These are phyloP conservation scores for Malurus leucopterus DNA, from an alignment of 2,797 vertebrate genomes.

Conservation along the genomic window DNA sequence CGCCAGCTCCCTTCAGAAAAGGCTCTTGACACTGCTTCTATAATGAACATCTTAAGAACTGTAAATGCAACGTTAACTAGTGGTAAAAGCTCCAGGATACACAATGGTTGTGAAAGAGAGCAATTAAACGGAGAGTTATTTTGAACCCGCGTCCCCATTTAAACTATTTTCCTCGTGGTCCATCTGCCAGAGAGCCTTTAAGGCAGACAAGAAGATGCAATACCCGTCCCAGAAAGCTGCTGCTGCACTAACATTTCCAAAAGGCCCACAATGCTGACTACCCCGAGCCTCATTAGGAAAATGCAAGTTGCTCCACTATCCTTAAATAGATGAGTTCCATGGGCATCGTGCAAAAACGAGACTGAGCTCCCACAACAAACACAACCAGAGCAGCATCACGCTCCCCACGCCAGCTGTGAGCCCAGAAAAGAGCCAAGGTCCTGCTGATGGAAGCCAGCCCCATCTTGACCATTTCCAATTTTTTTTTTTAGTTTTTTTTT, in stretches of 20 bases:
- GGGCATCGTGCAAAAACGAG: neutral
- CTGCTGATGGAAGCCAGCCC: neutral
- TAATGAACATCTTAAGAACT: slow-evolving; percentile 40
- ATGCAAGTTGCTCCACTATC: neutral
- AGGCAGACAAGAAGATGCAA: slow-evolving; percentile 2
- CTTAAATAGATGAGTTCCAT: neutral
- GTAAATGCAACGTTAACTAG: slow-evolving; percentile 28
- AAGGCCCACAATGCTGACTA: neutral
- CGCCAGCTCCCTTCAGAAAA: slow-evolving; percentile 26
- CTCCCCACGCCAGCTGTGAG: neutral
- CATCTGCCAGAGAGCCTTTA: slow-evolving; percentile 47
- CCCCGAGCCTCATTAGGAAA: slow-evolving; percentile 4
- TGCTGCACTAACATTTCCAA: neutral
- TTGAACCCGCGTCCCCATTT: slow-evolving; percentile 13
- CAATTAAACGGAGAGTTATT: slow-evolving; percentile 27
- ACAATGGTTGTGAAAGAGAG: slow-evolving; percentile 11
- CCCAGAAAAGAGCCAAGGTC: neutral
- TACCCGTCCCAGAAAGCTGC: neutral
- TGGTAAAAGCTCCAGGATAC: slow-evolving; percentile 28
- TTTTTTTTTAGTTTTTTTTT: neutral
- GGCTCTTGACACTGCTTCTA: slow-evolving; percentile 7
- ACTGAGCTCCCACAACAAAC: neutral
- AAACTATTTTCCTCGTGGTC: neutral
- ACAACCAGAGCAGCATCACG: neutral
- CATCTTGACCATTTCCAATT: neutral